These are phyloP conservation scores for Drosophila nr. perissopoda DNA, from an alignment of 2,888 invertebrate species.

Conservation along the genomic window DNA sequence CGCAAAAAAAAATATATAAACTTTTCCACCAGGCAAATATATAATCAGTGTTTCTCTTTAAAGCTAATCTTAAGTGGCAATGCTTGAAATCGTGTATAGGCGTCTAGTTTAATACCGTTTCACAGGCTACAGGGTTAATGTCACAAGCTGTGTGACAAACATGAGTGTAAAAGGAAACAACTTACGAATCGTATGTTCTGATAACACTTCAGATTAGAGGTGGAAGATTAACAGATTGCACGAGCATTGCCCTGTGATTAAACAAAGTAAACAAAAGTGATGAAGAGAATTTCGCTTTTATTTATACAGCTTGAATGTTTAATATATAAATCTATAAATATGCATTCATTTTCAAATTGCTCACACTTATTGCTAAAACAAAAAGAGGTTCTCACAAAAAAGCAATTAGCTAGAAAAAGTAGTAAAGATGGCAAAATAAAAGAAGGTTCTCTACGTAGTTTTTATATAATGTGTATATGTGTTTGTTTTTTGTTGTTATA, in stretches of 20 bases:
- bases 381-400: slow-evolving; percentile 38
- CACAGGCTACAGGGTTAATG: too few relatives aligned
- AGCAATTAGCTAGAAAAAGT: slow-evolving; percentile 73
- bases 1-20: background rate
- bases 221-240: slow-evolving; percentile 1
- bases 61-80: slow-evolving; percentile 22
- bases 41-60: background rate
- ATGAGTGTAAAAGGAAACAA: background rate
- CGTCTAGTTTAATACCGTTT: too few relatives aligned
- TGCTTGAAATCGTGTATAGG: slow-evolving; percentile 13
- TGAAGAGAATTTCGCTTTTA: slow-evolving; percentile 57
- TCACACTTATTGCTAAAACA: slow-evolving; percentile 32
- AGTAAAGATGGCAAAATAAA: slow-evolving; percentile 40
- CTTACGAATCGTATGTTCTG: background rate
- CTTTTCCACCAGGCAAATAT: background rate
- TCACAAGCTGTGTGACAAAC: background rate
- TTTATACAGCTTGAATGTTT: slow-evolving; percentile 50
- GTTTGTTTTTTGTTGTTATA: slow-evolving; percentile 14
- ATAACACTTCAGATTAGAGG: slow-evolving; percentile 21
- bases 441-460: slow-evolving; percentile 53
- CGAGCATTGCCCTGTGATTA: slow-evolving; percentile 11
- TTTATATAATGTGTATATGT: slow-evolving; percentile 32
- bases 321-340: slow-evolving; percentile 35
- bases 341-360: slow-evolving; percentile 37
- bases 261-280: slow-evolving; percentile 37